Evolutionary conservation across 53 echinoderm and acorn worm species (phyloP).

Genomic region (Paracentrotus lividus): DNA sequence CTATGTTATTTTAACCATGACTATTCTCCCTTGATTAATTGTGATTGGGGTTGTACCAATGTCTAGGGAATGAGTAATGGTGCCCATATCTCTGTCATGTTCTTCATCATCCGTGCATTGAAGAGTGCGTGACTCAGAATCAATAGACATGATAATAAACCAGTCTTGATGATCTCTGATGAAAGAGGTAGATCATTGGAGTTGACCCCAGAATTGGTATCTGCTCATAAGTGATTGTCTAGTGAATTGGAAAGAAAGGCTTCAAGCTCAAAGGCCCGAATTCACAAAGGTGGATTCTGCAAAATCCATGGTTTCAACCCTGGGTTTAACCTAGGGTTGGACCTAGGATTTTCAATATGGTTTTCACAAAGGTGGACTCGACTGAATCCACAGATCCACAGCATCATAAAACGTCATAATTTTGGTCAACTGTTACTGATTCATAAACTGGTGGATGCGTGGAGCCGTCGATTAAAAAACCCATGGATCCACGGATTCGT

Average conservation of each 20-base stretch:
- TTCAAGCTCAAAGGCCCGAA: neutral
- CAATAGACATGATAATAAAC: conserved; percentile 41
- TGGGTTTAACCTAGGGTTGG: too few species aligned
- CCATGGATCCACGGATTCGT: too few species aligned
- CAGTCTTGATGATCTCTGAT: conserved; percentile 12
- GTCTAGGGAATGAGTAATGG: conserved; percentile 9
- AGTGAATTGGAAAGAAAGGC: neutral
- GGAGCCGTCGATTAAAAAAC: too few species aligned
- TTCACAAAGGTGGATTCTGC: too few species aligned
- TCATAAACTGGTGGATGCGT: too few species aligned
- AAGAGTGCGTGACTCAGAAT: conserved; percentile 33
- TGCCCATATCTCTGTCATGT: conserved; percentile 9
- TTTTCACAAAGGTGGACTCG: too few species aligned
- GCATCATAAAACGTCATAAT: too few species aligned
- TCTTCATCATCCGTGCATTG: neutral
- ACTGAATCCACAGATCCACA: too few species aligned
- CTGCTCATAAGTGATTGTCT: conserved; percentile 3
- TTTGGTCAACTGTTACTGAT: too few species aligned
- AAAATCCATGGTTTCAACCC: too few species aligned
- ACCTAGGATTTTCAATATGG: too few species aligned
- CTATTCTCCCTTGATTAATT: neutral
- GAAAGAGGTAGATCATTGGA: conserved; percentile 5
- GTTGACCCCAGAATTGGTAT: conserved; percentile 2
- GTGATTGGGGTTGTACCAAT: conserved; percentile 9
- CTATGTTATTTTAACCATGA: neutral